Percentiles rank a stretch among this genome's conserved stretches.
These are phyloP conservation scores for Smithornis capensis DNA, from an alignment of 2,113 vertebrate species.

Conservation along the genomic window DNA sequence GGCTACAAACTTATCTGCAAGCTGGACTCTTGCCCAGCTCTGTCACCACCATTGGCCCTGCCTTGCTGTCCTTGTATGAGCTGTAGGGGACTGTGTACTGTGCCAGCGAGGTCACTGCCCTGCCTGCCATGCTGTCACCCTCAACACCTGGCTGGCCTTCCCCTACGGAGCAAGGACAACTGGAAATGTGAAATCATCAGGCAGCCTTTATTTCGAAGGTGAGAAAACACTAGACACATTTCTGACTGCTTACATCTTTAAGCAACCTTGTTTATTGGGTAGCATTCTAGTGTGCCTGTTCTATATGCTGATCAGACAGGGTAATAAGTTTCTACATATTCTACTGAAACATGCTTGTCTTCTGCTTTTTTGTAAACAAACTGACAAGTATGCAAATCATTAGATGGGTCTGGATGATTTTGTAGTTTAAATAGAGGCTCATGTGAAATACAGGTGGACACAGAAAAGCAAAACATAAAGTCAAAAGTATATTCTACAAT, in stretches of 20 bases:
- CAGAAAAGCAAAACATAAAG: not conserved
- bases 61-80: not conserved
- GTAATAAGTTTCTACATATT: not conserved
- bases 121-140: not conserved
- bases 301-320: not conserved
- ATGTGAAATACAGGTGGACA: not conserved
- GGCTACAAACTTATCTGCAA: not conserved
- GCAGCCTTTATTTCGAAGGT: not conserved
- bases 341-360: not conserved
- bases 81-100: rapidly evolving
- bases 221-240: not conserved
- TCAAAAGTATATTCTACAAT: not conserved
- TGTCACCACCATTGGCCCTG: not conserved
- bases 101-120: not conserved
- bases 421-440: not conserved
- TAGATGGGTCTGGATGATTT: not conserved
- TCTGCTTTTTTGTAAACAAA: not conserved
- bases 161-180: not conserved
- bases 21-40: not conserved
- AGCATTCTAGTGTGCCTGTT: not conserved
- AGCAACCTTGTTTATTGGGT: not conserved
- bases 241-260: not conserved
- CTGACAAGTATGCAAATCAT: not conserved
- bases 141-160: not conserved
- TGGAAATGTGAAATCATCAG: not conserved